A percentile compares a stretch with the other conserved stretches of the same genome.
Evolutionary conservation across 2,797 vertebrate species (phyloP).

Genomic region (Anomalospiza imberbis): DNA sequence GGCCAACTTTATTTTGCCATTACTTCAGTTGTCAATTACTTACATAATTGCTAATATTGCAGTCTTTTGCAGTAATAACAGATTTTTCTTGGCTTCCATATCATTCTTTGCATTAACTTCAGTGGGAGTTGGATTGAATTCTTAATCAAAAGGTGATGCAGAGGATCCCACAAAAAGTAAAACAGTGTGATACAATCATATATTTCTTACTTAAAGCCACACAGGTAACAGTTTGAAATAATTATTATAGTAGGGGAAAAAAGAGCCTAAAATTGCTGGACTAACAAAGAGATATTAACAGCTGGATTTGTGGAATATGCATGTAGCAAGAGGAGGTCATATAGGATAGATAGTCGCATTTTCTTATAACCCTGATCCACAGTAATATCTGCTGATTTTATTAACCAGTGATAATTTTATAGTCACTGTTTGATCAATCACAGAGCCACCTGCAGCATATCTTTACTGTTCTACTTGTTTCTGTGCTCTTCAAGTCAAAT

Average conservation of each 20-base stretch:
- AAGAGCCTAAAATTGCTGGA: neutral
- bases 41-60: neutral
- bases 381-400: neutral
- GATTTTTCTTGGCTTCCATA: neutral
- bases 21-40: conserved; percentile 11
- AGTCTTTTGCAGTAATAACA: conserved; percentile 14
- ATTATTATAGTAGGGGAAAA: neutral
- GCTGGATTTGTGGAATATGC: neutral
- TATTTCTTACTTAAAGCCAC: neutral
- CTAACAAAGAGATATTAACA: neutral
- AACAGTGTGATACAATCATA: neutral
- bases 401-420: neutral
- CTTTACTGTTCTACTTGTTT: neutral
- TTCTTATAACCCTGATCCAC: neutral
- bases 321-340: neutral
- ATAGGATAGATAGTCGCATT: neutral
- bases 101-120: conserved; percentile 18
- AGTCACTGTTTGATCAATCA: neutral
- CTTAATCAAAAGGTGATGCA: conserved; percentile 25
- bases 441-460: neutral
- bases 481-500: neutral
- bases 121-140: conserved; percentile 30
- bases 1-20: neutral
- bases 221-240: neutral
- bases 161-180: conserved; percentile 9